These are phyloP conservation scores for Lapara coniferarum DNA, from an alignment of 2,888 invertebrate genomes.

Conservation along the genomic window DNA sequence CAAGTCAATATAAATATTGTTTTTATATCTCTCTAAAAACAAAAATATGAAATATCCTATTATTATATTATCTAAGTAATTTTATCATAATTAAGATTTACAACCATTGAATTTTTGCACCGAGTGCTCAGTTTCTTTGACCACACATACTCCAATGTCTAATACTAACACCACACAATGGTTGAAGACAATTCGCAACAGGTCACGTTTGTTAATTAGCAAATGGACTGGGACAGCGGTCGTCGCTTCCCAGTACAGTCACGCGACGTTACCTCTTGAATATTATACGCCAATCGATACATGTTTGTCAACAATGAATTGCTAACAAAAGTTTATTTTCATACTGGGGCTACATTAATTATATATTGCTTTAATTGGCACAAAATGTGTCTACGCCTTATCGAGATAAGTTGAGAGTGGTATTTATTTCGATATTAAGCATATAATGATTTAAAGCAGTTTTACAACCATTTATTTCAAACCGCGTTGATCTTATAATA, in stretches of 20 bases:
- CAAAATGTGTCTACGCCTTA: no score
- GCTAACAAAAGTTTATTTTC: not conserved
- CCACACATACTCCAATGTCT: not conserved
- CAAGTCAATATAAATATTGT: no score
- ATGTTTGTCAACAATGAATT: constrained; percentile 15
- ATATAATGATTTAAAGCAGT: no score
- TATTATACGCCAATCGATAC: constrained; percentile 5
- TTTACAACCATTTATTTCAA: no score
- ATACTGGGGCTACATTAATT: not conserved
- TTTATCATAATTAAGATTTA: no score
- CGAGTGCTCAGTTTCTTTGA: not conserved
- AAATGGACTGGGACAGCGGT: constrained; percentile 18
- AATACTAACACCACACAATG: not conserved
- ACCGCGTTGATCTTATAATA: no score
- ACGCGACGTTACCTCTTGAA: constrained; percentile 9
- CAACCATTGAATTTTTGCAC: not conserved
- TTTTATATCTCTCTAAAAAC: no score
- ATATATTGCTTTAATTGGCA: no score
- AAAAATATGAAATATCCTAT: no score
- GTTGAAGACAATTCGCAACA: constrained; percentile 11
- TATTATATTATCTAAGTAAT: no score
- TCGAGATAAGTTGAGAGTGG: no score
- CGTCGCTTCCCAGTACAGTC: constrained; percentile 22
- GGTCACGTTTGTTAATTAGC: constrained; percentile 20
- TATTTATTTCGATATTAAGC: no score